Base-by-base conservation (phyloP, 2,888 invertebrate species). In the Netelia fuscicornis region DNA sequence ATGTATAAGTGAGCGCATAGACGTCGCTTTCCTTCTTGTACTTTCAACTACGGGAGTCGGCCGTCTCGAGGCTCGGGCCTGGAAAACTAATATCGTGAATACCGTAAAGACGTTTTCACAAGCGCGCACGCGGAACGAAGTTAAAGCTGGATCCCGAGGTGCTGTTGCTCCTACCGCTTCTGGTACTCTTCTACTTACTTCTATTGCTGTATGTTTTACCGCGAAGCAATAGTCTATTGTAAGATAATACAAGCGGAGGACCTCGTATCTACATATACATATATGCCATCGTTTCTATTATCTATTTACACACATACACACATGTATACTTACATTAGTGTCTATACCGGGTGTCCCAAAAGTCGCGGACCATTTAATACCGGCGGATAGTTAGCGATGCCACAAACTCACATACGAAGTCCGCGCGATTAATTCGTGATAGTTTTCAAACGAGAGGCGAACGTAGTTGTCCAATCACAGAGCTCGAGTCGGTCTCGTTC, bases 41-140 rank as follows among this genome's bases (percentile, higher is more conserved):
- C 58, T 77, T 58, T 65, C 77, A 25, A 76, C 76, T 60, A 54
- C 64, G 20, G 65, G 65, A 42, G 30, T 25, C 48, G 48, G 56
- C 58, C 67, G 10, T 23, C 64, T 70, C 54, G 58, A 67, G 68
- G 25, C 68, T 60, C 76, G 56, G 77, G 76, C 58, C 64, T 25
- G 77, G 25, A 82, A 82, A 77, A 77, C 77, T 82, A 82, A 82
- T 82, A 82, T 82, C 82, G 72, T 30, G 77, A 72, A 77, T 71
- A 25, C 77, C 77, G 58, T 77, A 82, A 82, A 72, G 77, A 82
- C 82, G 71, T 58, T 58, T 71, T 71, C 58, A 9, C 58, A 42
- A 58, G 71, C 58, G 30, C 56, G 30, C 56, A 54, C 48, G 13
- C 20, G 52, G 48, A n/a, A 70, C n/a, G 37, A 58, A 58, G 71